Conservation (phyloP, 2,113 vertebrate species). For the Megaleporinus macrocephalus region DNA sequence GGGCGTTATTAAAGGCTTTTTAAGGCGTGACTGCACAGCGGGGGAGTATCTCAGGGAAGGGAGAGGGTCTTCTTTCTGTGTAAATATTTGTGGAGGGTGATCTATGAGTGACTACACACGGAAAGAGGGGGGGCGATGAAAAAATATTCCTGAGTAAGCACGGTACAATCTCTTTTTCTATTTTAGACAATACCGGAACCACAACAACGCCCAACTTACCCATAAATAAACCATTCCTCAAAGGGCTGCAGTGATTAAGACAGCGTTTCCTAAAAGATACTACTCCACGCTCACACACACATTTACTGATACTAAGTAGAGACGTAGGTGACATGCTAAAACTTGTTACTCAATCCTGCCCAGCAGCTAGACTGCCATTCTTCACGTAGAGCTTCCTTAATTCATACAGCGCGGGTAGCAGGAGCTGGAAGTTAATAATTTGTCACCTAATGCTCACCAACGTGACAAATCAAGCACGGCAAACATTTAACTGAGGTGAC, state of each 20-base stretch:
- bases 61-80: conserved; percentile 40
- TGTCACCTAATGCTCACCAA: not conserved
- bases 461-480: conserved; percentile 21
- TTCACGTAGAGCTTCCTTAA: not conserved
- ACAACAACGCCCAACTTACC: not conserved
- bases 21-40: conserved; percentile 35
- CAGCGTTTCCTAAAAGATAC: not conserved
- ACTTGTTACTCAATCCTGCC: not conserved
- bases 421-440: conserved; percentile 2
- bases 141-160: conserved; percentile 4
- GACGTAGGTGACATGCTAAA: not conserved
- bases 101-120: conserved; percentile 19
- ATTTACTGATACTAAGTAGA: not conserved
- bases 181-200: not conserved
- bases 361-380: not conserved
- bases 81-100: conserved; percentile 49
- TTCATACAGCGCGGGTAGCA: not conserved
- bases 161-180: not conserved
- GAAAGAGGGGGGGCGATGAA: not conserved
- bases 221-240: not conserved
- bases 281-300: too few species aligned
- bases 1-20: not conserved
- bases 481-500: conserved; percentile 35
- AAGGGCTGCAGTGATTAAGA: not conserved
- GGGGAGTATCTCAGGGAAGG: conserved; percentile 15